Evolutionary conservation across 2,888 invertebrate genomes (phyloP).

Genomic region (Agriopis leucophaearia): DNA sequence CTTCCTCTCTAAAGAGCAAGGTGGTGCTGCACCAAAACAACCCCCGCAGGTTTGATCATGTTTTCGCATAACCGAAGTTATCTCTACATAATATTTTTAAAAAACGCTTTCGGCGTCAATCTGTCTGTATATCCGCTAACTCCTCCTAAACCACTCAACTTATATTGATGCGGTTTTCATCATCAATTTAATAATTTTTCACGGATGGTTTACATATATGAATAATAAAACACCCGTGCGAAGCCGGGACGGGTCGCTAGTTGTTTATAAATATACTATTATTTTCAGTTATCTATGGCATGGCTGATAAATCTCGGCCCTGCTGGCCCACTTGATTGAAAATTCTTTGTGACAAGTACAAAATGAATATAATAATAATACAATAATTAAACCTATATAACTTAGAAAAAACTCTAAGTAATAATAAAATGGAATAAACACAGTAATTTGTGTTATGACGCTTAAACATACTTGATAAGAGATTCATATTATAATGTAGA

Average conservation of each 20-base stretch:
- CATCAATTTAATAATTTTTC: too few species aligned
- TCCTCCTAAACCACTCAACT: too few species aligned
- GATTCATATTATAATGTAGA: slow-evolving; percentile 16
- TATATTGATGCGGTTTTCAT: too few species aligned
- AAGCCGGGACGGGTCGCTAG: not conserved
- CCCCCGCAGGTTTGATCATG: too few species aligned
- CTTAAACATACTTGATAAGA: slow-evolving; percentile 12
- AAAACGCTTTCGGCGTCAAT: too few species aligned
- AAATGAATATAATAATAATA: not conserved
- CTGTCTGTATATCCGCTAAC: too few species aligned
- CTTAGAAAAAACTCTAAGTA: slow-evolving; percentile 10
- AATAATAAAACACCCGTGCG: too few species aligned
- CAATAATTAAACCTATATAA: slow-evolving; percentile 12
- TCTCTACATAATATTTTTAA: too few species aligned
- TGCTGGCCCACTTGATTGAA: not conserved
- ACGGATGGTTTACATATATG: too few species aligned
- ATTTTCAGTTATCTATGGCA: slow-evolving; percentile 3
- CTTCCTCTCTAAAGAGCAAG: too few species aligned
- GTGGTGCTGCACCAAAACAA: too few species aligned
- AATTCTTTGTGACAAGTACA: slow-evolving; percentile 20
- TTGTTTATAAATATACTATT: not conserved
- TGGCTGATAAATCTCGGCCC: not conserved
- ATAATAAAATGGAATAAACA: slow-evolving; percentile 18
- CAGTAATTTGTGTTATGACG: slow-evolving; percentile 2
- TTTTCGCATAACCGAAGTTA: too few species aligned